phyloP scores from a whole-genome alignment of 1,140 invertebrate genomes.

The Varroa destructor region DNA sequence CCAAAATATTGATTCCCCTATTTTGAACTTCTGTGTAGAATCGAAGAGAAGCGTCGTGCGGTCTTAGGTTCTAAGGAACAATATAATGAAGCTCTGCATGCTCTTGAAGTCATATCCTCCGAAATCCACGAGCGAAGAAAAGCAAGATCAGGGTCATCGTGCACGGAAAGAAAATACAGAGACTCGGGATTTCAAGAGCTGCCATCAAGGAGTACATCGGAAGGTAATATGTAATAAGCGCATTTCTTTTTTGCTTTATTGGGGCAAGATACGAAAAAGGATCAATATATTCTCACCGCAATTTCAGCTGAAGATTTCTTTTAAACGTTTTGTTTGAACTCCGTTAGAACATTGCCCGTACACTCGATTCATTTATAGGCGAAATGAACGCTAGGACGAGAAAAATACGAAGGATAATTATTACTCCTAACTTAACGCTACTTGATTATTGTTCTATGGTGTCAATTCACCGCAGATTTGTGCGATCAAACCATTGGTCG shows the following conservation, averaged over 20 bases:
- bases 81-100: slow-evolving; percentile 43
- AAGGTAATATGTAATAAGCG: not conserved
- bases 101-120: slow-evolving; percentile 47
- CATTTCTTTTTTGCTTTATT: too few species aligned
- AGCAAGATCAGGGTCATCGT: slow-evolving; percentile 34
- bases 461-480: not conserved
- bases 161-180: slow-evolving; percentile 3
- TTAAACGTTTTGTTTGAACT: too few species aligned
- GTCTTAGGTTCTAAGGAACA: slow-evolving; percentile 41
- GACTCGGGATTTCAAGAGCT: slow-evolving; percentile 20
- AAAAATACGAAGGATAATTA: too few species aligned
- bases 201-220: not conserved
- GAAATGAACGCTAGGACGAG: too few species aligned
- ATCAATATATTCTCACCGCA: too few species aligned
- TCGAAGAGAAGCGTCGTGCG: slow-evolving; percentile 42
- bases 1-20: too few species aligned
- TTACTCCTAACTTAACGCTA: too few species aligned
- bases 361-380: too few species aligned
- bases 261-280: too few species aligned
- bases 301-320: too few species aligned
- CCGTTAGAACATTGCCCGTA: too few species aligned
- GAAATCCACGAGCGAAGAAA: slow-evolving; percentile 45
- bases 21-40: slow-evolving; percentile 35
- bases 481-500: slow-evolving; percentile 24
- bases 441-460: too few species aligned